Conservation (phyloP, 2,888 invertebrate genomes). For the Protophormia terraenovae region DNA sequence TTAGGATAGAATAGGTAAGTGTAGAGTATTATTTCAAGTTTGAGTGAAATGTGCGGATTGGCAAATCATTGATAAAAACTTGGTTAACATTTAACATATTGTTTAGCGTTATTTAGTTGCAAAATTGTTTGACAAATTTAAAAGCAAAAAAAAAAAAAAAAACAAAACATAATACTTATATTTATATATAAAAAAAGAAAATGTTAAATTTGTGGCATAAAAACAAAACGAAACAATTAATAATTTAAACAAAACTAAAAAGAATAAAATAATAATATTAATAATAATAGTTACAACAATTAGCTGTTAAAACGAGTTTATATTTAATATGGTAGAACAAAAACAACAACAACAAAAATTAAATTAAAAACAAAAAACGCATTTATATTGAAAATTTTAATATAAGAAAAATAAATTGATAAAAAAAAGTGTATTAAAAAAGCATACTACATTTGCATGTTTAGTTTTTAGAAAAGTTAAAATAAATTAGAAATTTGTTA, state of each 20-base stretch:
- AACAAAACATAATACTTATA: background rate
- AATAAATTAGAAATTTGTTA: conserved; percentile 7
- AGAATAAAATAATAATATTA: conserved; percentile 5
- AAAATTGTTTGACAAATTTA: background rate
- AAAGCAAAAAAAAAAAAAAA: background rate
- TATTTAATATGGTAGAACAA: conserved; percentile 50
- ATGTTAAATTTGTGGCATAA: conserved; percentile 15
- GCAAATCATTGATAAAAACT: background rate
- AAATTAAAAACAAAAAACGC: conserved; percentile 44
- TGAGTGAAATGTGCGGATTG: background rate
- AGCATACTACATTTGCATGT: conserved; percentile 10
- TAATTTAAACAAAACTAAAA: background rate
- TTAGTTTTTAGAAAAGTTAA: conserved; percentile 14
- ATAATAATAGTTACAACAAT: conserved; percentile 30
- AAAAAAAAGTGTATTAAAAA: background rate
- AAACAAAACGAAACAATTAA: background rate
- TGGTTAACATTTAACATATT: background rate
- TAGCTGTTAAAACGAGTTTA: conserved; percentile 59
- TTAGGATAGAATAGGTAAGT: background rate
- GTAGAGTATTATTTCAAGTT: background rate
- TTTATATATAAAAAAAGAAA: background rate
- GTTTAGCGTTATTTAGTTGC: conserved; percentile 4
- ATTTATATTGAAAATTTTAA: conserved; percentile 62
- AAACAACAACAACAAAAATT: conserved; percentile 18
- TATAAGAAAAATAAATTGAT: conserved; percentile 34